phyloP scores from a whole-genome alignment of 1,140 invertebrate genomes.

The Anastrepha obliqua region DNA sequence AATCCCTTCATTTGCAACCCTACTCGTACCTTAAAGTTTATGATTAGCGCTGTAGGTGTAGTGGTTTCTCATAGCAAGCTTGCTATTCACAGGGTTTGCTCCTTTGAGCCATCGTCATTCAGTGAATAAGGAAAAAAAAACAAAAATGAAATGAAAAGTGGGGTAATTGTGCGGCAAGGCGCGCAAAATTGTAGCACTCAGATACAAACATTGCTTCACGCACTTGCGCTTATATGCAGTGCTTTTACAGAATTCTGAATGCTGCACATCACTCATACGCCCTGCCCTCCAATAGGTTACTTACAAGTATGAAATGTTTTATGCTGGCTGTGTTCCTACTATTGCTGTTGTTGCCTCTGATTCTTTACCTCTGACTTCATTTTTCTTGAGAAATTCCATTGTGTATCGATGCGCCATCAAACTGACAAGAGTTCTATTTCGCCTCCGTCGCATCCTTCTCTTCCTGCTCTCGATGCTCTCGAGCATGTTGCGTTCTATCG shows the following conservation, averaged over 20 bases:
- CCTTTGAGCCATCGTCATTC: background rate
- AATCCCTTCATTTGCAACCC: background rate
- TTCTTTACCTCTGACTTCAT: constrained; percentile 8
- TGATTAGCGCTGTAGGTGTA: background rate
- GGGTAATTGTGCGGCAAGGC: background rate
- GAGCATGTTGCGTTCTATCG: no score
- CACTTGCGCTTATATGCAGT: background rate
- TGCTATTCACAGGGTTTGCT: background rate
- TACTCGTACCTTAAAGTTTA: background rate
- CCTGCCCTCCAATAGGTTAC: background rate
- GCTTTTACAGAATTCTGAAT: background rate
- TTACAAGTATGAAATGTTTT: background rate
- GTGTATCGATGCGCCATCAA: constrained; percentile 2
- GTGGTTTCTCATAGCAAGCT: no score
- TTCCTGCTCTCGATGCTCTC: background rate
- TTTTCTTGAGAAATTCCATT: background rate
- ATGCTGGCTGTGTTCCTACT: background rate
- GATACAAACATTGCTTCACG: background rate
- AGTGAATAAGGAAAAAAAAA: background rate
- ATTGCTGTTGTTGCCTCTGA: background rate
- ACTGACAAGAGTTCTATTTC: background rate
- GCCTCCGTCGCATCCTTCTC: background rate
- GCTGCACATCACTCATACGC: constrained; percentile 29
- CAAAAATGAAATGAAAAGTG: constrained; percentile 4
- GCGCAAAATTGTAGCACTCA: background rate